Conservation (phyloP, 1,140 invertebrate genomes). For the Diorhabda sublineata region DNA sequence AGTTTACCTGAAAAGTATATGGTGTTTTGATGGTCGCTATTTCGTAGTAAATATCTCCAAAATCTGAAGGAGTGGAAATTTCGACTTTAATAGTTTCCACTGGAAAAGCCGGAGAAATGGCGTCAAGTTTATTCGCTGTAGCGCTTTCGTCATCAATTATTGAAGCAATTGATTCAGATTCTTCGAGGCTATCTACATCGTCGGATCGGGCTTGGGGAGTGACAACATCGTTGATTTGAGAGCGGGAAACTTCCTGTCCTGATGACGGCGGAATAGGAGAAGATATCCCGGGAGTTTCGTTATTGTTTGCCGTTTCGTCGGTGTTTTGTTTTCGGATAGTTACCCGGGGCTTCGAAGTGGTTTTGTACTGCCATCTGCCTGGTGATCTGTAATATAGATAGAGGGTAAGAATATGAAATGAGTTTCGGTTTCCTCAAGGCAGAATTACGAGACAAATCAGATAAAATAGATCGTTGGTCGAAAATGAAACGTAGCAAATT, state of each 20-base stretch:
- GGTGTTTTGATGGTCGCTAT: conserved; percentile 86
- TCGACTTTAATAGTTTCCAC: conserved; percentile 78
- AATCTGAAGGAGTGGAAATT: conserved; percentile 79
- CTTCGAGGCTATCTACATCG: conserved; percentile 64
- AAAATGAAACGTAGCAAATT: background rate
- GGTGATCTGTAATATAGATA: conserved; percentile 50
- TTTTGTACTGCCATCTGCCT: conserved; percentile 83
- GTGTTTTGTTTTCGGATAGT: conserved; percentile 69
- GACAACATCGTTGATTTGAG: conserved; percentile 38
- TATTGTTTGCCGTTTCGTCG: conserved; percentile 50
- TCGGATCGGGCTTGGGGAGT: conserved; percentile 45
- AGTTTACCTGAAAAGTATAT: conserved; percentile 77
- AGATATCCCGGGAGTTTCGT: conserved; percentile 48
- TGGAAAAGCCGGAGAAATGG: conserved; percentile 51
- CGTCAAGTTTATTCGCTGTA: conserved; percentile 58
- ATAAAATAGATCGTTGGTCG: background rate
- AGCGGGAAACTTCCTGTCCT: conserved; percentile 30
- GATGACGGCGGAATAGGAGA: conserved; percentile 30
- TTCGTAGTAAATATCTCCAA: conserved; percentile 78
- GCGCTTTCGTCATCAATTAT: conserved; percentile 56
- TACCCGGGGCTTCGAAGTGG: conserved; percentile 78
- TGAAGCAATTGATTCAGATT: conserved; percentile 59
- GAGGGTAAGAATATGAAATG: conserved; percentile 15
- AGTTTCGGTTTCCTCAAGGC: conserved; percentile 8
- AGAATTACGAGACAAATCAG: conserved; percentile 5